These are phyloP conservation scores for Turnix velox DNA, from an alignment of 2,113 vertebrate genomes.

Conservation along the genomic window DNA sequence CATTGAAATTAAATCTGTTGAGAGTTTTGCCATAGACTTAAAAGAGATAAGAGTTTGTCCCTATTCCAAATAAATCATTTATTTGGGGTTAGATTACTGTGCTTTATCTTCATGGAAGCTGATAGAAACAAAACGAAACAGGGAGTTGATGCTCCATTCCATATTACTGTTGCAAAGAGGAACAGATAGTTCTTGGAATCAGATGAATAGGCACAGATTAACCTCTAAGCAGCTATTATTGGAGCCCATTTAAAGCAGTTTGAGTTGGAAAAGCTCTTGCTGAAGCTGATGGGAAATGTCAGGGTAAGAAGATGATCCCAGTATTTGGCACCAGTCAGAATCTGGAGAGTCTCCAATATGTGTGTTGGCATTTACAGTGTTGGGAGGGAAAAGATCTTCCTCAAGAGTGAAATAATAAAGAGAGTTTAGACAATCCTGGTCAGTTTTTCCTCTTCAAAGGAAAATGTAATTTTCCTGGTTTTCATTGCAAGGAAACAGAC, in stretches of 20 bases:
- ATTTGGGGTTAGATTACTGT: not conserved
- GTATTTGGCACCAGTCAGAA: not conserved
- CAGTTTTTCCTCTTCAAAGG: not conserved
- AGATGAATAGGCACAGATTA: not conserved
- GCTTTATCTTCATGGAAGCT: not conserved
- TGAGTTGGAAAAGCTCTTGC: constrained; percentile 12
- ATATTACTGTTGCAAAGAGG: not conserved
- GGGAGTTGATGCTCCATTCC: not conserved
- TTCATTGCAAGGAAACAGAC: not conserved
- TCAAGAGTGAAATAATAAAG: not conserved
- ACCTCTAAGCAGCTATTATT: not conserved
- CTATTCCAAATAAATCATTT: not conserved
- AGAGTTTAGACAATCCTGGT: not conserved
- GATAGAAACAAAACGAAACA: not conserved
- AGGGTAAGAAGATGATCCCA: constrained; percentile 6
- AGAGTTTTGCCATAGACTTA: not conserved
- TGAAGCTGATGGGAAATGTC: constrained; percentile 14
- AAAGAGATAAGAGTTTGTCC: not conserved
- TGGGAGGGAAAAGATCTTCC: not conserved
- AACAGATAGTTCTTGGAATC: not conserved
- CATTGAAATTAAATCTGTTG: not conserved
- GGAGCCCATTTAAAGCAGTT: constrained; percentile 5
- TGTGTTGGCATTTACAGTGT: not conserved
- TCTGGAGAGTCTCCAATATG: not conserved
- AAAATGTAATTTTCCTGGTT: not conserved